These are phyloP conservation scores for Emydura subglobosa DNA, from an alignment of 2,113 vertebrate genomes.

Conservation along the genomic window DNA sequence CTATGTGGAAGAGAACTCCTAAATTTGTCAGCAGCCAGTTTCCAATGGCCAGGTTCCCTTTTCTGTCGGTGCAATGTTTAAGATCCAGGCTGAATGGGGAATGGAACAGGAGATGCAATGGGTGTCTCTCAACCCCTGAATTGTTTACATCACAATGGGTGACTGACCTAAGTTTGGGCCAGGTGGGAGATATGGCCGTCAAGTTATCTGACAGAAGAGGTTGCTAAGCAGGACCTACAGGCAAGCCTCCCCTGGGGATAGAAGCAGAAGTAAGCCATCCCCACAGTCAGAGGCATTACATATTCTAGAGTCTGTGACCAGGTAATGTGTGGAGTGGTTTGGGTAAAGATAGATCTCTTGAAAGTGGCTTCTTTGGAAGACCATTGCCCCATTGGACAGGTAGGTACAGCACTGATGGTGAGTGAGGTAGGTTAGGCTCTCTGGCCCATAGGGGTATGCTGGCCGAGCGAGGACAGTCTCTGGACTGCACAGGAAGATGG, in stretches of 20 bases:
- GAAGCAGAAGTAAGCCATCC: not conserved
- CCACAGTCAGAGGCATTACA: not conserved
- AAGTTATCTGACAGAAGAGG: not conserved
- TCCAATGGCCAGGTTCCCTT: not conserved
- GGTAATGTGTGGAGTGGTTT: not conserved
- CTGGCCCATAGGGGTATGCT: not conserved
- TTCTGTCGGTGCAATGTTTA: not conserved
- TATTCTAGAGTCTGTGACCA: not conserved
- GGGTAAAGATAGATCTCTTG: not conserved
- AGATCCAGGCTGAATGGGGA: not conserved
- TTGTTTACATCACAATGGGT: not conserved
- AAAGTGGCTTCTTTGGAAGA: not conserved
- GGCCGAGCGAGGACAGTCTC: not conserved
- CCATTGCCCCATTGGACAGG: not conserved
- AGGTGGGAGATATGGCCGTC: not conserved
- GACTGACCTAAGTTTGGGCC: conserved; percentile 20
- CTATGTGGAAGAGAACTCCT: conserved; percentile 13
- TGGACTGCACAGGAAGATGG: not conserved
- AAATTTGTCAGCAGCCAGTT: conserved; percentile 41
- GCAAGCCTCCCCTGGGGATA: not conserved
- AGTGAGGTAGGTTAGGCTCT: not conserved
- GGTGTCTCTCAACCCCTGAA: not conserved
- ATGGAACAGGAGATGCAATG: not conserved
- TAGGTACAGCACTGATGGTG: not conserved
- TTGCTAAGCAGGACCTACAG: not conserved